Percentiles rank a stretch among this genome's conserved stretches.
Conservation (phyloP, 2,797 vertebrate species). For the Loriculus beryllinus region DNA sequence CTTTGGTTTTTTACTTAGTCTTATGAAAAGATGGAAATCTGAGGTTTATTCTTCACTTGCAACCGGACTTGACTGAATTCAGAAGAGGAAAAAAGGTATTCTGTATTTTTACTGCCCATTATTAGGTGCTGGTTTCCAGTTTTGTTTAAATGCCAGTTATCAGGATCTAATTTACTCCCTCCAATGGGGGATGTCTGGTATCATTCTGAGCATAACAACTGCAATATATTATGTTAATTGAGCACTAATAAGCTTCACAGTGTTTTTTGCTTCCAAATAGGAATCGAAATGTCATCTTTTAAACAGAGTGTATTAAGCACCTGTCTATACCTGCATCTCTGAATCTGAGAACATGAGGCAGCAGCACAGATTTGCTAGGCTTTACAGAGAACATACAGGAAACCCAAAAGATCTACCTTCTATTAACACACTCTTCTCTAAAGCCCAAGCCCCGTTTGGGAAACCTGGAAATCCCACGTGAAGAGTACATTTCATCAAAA, state of each 20-base stretch:
- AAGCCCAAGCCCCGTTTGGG: not conserved
- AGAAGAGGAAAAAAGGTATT: not conserved
- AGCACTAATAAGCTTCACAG: slow-evolving; percentile 55
- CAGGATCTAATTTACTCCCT: slow-evolving; percentile 63
- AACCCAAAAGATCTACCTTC: not conserved
- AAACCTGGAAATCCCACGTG: slow-evolving; percentile 21
- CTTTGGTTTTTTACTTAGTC: not conserved
- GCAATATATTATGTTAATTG: slow-evolving; percentile 65
- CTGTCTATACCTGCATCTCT: slow-evolving; percentile 8
- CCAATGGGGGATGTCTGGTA: slow-evolving; percentile 38
- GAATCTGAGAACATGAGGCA: not conserved
- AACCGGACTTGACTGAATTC: not conserved
- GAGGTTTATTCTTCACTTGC: not conserved
- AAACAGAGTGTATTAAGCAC: not conserved
- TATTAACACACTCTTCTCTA: not conserved
- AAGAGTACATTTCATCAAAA: not conserved
- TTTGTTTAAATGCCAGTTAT: slow-evolving; percentile 65
- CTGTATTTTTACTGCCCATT: slow-evolving; percentile 34
- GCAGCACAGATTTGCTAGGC: not conserved
- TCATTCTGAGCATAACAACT: slow-evolving; percentile 63
- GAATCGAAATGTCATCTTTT: slow-evolving; percentile 40
- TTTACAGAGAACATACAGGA: not conserved
- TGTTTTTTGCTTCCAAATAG: slow-evolving; percentile 55
- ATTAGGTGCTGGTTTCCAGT: slow-evolving; percentile 52
- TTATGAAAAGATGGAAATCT: not conserved